These are phyloP conservation scores for Semibalanus balanoides DNA, from an alignment of 1,140 invertebrate species.

Conservation along the genomic window DNA sequence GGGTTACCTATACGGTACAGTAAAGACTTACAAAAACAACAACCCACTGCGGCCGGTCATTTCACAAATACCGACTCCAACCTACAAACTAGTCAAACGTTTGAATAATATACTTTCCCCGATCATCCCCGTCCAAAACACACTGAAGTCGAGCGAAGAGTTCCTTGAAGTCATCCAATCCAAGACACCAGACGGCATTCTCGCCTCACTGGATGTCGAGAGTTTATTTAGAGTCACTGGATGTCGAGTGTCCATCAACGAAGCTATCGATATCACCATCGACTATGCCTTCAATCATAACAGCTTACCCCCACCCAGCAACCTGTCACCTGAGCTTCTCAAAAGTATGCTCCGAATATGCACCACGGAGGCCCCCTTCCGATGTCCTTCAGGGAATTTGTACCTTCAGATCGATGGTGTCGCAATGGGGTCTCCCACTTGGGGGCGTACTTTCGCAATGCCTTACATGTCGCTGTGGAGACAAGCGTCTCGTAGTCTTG, in stretches of 20 bases:
- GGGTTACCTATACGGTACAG: conserved; percentile 7
- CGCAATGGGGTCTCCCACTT: conserved; percentile 11
- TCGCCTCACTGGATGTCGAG: conserved; percentile 10
- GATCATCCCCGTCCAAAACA: neutral
- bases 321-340: conserved; percentile 4
- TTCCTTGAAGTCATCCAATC: conserved; percentile 9
- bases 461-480: conserved; percentile 1
- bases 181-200: neutral
- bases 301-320: conserved; percentile 5
- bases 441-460: neutral
- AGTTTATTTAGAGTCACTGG: conserved; percentile 8
- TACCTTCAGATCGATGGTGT: conserved; percentile 10
- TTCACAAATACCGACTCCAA: conserved; percentile 11
- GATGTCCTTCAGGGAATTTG: neutral
- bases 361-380: neutral
- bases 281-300: conserved; percentile 5
- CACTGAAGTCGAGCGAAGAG: neutral
- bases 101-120: neutral
- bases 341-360: neutral
- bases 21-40: conserved; percentile 11
- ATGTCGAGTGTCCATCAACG: conserved; percentile 8
- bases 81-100: conserved; percentile 5
- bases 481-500: neutral
- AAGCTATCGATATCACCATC: conserved; percentile 6
- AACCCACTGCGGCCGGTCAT: conserved; percentile 9